A percentile compares a stretch with the other conserved stretches of the same genome.
These are phyloP conservation scores for Lapara coniferarum DNA, from an alignment of 2,888 invertebrate genomes.

Conservation along the genomic window DNA sequence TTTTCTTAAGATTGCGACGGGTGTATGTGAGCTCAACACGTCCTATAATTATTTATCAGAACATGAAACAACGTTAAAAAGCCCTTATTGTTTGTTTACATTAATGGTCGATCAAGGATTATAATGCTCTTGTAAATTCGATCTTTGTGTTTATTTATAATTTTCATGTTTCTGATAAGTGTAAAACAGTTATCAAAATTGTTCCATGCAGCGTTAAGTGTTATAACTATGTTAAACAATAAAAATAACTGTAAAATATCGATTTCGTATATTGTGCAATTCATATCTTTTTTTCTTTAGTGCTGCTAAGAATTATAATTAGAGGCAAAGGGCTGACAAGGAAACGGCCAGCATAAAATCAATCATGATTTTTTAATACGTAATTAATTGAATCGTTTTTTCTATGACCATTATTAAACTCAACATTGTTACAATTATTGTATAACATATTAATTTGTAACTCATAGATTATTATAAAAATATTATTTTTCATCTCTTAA, in stretches of 20 bases:
- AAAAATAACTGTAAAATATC: background rate
- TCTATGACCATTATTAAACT: background rate
- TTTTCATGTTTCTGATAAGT: constrained; percentile 32
- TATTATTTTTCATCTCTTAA: too few species aligned
- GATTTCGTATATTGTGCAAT: background rate
- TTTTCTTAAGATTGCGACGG: constrained; percentile 4
- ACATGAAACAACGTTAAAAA: constrained; percentile 25
- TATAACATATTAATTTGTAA: too few species aligned
- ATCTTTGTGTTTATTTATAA: constrained; percentile 60
- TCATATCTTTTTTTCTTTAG: background rate
- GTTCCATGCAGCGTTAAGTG: background rate
- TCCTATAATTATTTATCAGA: constrained; percentile 30
- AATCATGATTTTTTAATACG: constrained; percentile 6
- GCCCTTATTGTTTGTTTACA: constrained; percentile 54
- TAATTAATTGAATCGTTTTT: background rate
- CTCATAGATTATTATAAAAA: too few species aligned
- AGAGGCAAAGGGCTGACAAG: constrained; percentile 4
- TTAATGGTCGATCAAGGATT: constrained; percentile 55
- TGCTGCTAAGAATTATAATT: background rate
- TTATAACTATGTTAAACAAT: background rate
- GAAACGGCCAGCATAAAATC: background rate
- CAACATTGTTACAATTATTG: too few species aligned
- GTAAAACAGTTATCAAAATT: background rate
- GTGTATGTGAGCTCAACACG: background rate
- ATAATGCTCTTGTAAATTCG: constrained; percentile 41